Evolutionary conservation across 2,797 vertebrate species (phyloP).

Genomic region (Acanthopagrus latus): DNA sequence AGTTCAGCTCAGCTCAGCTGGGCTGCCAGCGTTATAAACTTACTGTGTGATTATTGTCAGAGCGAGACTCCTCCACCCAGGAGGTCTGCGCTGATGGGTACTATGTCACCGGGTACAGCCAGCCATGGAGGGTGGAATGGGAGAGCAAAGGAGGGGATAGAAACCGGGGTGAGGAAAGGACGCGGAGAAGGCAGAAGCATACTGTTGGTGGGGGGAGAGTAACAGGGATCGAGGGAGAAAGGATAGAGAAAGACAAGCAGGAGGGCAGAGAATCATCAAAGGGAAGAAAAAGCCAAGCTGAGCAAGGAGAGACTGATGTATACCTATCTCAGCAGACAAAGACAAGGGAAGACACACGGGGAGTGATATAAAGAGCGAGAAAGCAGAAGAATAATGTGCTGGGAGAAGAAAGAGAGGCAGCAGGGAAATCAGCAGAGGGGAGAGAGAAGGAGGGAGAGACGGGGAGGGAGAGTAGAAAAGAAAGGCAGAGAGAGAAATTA

Average conservation of each 20-base stretch:
- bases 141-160: constrained; percentile 50
- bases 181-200: constrained; percentile 34
- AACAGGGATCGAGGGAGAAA: constrained; percentile 42
- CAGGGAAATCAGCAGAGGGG: constrained; percentile 74
- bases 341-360: constrained; percentile 69
- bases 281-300: constrained; percentile 63
- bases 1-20: constrained; percentile 77
- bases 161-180: constrained; percentile 54
- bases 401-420: constrained; percentile 72
- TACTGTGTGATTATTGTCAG: constrained; percentile 83
- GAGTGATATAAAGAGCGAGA: constrained; percentile 72
- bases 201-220: constrained; percentile 47
- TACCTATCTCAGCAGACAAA: constrained; percentile 76
- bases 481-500: constrained; percentile 80
- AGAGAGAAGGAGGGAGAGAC: constrained; percentile 57
- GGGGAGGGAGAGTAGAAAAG: constrained; percentile 56
- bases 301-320: constrained; percentile 69
- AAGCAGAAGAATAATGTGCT: constrained; percentile 69
- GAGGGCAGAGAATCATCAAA: constrained; percentile 67
- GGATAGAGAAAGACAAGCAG: constrained; percentile 46
- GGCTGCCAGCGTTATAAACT: constrained; percentile 81
- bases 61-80: constrained; percentile 80
- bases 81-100: constrained; percentile 80
- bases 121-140: constrained; percentile 67
- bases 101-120: constrained; percentile 78